Percentiles rank a stretch among this genome's conserved stretches.
These are phyloP conservation scores for Sceloporus tristichus DNA, from an alignment of 2,113 vertebrate genomes.

Conservation along the genomic window DNA sequence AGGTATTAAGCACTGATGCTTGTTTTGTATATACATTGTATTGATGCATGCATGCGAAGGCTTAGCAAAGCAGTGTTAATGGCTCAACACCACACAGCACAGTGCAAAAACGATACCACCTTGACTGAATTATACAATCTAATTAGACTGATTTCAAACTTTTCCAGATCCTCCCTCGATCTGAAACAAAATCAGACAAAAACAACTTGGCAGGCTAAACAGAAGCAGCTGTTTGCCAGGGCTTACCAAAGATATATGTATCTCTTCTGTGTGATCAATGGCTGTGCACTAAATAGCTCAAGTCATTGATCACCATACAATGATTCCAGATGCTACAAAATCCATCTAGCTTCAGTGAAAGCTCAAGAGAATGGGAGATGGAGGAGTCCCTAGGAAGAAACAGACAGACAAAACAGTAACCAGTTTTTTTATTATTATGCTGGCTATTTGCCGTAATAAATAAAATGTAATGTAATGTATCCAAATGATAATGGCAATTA, in stretches of 20 bases:
- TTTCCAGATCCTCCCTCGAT: constrained; percentile 55
- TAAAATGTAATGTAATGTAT: too few relatives aligned
- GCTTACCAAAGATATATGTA: constrained; percentile 42
- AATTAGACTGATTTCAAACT: constrained; percentile 58
- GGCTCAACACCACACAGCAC: constrained; percentile 57
- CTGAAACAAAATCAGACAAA: neutral
- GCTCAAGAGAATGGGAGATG: constrained; percentile 5
- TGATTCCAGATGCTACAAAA: constrained; percentile 59
- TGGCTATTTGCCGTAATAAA: too few relatives aligned
- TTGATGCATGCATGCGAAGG: constrained; percentile 30
- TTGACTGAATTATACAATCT: constrained; percentile 67
- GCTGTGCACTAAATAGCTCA: constrained; percentile 29
- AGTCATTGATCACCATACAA: constrained; percentile 61
- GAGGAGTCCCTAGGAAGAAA: constrained; percentile 40
- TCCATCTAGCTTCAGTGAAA: constrained; percentile 44
- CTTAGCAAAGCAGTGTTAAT: constrained; percentile 45
- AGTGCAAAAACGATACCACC: constrained; percentile 62
- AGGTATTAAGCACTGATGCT: neutral
- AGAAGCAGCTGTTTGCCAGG: constrained; percentile 65
- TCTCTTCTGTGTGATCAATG: constrained; percentile 57
- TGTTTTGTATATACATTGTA: neutral
- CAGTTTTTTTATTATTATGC: too few relatives aligned
- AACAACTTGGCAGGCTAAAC: constrained; percentile 52
- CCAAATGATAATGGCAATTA: constrained; percentile 32
- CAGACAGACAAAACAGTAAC: constrained; percentile 39